Base-by-base conservation (phyloP, 2,797 vertebrate genomes). In the Ambastaia sidthimunki region DNA sequence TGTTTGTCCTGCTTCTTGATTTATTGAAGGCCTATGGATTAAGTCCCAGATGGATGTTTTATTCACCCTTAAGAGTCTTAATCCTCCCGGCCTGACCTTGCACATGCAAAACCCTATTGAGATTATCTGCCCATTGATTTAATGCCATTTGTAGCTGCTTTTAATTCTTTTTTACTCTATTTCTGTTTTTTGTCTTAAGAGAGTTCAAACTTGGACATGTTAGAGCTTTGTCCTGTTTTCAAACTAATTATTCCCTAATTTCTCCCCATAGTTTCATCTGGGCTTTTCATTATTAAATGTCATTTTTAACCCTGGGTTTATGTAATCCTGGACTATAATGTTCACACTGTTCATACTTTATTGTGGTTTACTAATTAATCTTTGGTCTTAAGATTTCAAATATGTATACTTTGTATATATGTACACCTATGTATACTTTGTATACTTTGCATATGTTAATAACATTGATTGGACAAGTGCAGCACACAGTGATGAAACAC, bases 31-130 rank as follows among this genome's bases (percentile, higher is more conserved):
- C 23, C 48, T 18, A 77, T 23, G 69, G 79, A 65, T 78, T 62
- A 48, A 78, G 54, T 62, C 63, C 41, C 59, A 75, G 84, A 84
- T 83, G 81, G 80, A 76, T 80, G 63, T 71, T 86, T 71, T 80
- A 80, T 85, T 79, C 78, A 79, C 76, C 67, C 44, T 59, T n/a
- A n/a, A n/a, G 55, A 31, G 11, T 68, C 47, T 60, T 86, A 86
- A 87, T 87, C 84, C 76, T 77, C 54, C 44, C 52, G 41, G 66
- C 63, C 47, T 80, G 83, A 82, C 76, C 82, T 85, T 41, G 44
- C 34, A 54, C 52, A n/a, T 55, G 44, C 25, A 52, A 44, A 37
- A 7, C 68, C 7, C 25, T 52, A 68, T 23, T 7, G 72, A 57
- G 72, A 74, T 87, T 84, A 77, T 47, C 18, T 57, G 63, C 50